Evolutionary conservation across 2,888 invertebrate species (phyloP), one percentile per base, ranked within the genome.

Genomic region (Diaphora mendica): DNA sequence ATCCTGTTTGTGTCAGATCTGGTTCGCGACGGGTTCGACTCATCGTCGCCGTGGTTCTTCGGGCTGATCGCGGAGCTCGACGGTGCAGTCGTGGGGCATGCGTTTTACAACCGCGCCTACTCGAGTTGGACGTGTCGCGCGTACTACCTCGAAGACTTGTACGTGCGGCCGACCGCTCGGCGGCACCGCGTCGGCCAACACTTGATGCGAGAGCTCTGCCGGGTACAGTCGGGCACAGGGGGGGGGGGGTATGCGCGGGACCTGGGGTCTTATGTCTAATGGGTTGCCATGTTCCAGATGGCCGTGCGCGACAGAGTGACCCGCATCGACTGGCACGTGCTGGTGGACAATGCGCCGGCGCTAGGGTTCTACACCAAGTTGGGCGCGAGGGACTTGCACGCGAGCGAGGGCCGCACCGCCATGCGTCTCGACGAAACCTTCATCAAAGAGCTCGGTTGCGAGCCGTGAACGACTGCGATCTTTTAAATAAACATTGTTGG

Each of bases 111-210:
- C 92, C 97, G 96, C 86, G 96, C 97, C 70, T 99, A 98, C 94
- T 98, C 98, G 2, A 98, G 98, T 17, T 99, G 98, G 98, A 95
- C 97, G 83, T 98, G 99, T 15, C 97, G 97, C 91, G 96, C 97
- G 17, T 95, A 98, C 82, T 98, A 98, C 92, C 91, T 99, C 76
- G 99, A 99, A 94, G 99, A 99, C 93, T 90, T 99, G 74, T 99
- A 97, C 93, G 97, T 99, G 66, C 96, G 96, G 64, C 96, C 97
- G 0, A 87, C 91, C 3, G 96, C 96, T 89, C 96, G 98, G 64
- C 94, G 96, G 42, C 91, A 91, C 79, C 97, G 97, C 59, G 92
- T 97, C 70, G 98, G 97, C 9, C 93, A 93, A 72, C 90, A 91
- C 71, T 91, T 98, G 71, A 95, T 97, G 89, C 93, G 95, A 82